Percentiles rank a stretch among this genome's conserved stretches.
Evolutionary conservation across 2,888 invertebrate species (phyloP).

Genomic region (Pimpla rufipes): DNA sequence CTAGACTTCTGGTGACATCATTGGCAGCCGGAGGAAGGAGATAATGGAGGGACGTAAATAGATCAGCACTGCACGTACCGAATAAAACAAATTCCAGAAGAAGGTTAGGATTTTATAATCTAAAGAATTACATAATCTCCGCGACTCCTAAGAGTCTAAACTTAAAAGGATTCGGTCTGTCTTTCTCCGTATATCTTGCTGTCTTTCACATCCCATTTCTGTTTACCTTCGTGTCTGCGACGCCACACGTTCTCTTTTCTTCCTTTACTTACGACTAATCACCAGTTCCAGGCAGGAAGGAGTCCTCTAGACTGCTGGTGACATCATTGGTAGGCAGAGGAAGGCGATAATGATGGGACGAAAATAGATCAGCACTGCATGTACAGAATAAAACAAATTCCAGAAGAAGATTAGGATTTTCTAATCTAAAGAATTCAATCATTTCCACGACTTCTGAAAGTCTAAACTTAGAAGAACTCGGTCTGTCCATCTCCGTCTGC

Average conservation of each 20-base stretch:
- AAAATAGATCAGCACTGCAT: no score
- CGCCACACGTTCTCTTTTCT: conserved; percentile 16
- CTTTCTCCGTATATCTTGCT: conserved; percentile 6
- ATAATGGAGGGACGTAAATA: no score
- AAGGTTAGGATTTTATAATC: no score
- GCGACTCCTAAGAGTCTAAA: conserved; percentile 61
- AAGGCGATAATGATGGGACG: no score
- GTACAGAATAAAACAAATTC: no score
- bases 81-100: no score
- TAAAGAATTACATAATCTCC: no score
- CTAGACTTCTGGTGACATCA: conserved; percentile 10
- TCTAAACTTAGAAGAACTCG: conserved; percentile 64
- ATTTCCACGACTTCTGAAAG: conserved; percentile 46
- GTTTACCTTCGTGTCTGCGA: conserved; percentile 19
- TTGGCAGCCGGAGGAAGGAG: not conserved
- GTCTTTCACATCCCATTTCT: conserved; percentile 20
- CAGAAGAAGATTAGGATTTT: no score
- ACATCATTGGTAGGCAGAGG: not conserved
- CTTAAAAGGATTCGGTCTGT: conserved; percentile 49
- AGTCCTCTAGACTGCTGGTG: conserved; percentile 5
- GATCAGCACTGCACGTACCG: no score
- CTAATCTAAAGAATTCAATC: no score
- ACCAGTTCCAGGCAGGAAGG: conserved; percentile 10
- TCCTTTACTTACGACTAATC: conserved; percentile 28
- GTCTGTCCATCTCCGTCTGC: not conserved